Evolutionary conservation across 1,140 invertebrate species (phyloP).

Genomic region (Meloidogyne floridensis): DNA sequence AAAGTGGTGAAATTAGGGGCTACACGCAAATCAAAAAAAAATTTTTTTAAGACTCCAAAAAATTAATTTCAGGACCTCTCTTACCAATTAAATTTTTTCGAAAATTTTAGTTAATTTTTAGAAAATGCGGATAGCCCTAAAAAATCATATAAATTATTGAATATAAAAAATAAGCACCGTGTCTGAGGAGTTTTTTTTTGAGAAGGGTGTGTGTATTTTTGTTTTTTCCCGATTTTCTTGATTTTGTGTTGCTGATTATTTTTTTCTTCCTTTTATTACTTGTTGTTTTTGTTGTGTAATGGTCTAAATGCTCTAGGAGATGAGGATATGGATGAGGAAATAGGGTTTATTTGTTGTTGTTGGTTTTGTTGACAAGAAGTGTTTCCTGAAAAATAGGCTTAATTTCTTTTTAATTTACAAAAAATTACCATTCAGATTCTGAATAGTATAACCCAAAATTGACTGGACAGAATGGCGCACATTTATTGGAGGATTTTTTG

Average conservation of each 20-base stretch:
- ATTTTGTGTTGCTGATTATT: too few relatives aligned
- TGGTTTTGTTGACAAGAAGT: neutral
- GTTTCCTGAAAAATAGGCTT: neutral
- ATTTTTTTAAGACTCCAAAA: too few relatives aligned
- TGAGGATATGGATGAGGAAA: neutral
- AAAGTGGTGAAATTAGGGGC: neutral
- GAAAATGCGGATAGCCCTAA: too few relatives aligned
- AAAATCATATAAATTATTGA: too few relatives aligned
- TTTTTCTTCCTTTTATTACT: neutral
- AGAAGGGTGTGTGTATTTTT: too few relatives aligned
- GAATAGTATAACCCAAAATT: constrained; percentile 18
- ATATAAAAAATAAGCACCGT: too few relatives aligned
- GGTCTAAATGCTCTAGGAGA: constrained; percentile 28
- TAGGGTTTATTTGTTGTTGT: neutral
- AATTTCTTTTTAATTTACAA: neutral
- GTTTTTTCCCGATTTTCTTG: too few relatives aligned
- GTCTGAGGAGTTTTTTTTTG: too few relatives aligned
- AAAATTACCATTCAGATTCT: neutral
- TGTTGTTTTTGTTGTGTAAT: neutral
- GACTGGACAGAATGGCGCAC: constrained; percentile 27
- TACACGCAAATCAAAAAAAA: too few relatives aligned
- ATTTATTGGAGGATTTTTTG: neutral
- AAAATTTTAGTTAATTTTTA: too few relatives aligned
- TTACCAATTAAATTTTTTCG: too few relatives aligned
- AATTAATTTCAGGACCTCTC: too few relatives aligned